Conservation (phyloP, 2,888 invertebrate species). For the Iphiclides podalirius region DNA sequence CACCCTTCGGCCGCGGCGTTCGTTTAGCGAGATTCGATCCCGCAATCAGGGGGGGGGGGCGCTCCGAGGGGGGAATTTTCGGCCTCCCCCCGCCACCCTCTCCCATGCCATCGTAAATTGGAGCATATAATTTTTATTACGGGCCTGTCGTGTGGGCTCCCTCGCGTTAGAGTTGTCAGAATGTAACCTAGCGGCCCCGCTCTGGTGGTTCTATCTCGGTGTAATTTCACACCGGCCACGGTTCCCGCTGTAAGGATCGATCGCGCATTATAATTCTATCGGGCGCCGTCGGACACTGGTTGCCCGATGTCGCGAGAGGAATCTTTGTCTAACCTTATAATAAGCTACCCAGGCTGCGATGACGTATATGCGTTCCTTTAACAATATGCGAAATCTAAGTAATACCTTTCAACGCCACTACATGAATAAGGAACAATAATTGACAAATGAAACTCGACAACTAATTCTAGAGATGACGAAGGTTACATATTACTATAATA, state of each 20-base stretch:
- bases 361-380: too few relatives aligned
- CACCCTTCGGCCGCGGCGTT: slow-evolving; percentile 45
- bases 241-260: background rate
- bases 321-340: background rate
- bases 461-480: too few relatives aligned
- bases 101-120: slow-evolving; percentile 71
- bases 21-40: slow-evolving; percentile 77
- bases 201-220: slow-evolving; percentile 3
- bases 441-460: too few relatives aligned
- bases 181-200: slow-evolving; percentile 20
- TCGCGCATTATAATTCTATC: background rate
- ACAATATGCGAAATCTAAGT: too few relatives aligned
- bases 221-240: background rate
- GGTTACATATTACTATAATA: too few relatives aligned
- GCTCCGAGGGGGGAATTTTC: slow-evolving; percentile 67
- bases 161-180: slow-evolving; percentile 44
- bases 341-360: too few relatives aligned
- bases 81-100: slow-evolving; percentile 47
- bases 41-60: slow-evolving; percentile 70
- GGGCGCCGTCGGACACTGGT: background rate
- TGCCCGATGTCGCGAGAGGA: background rate
- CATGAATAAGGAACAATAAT: too few relatives aligned
- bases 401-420: too few relatives aligned
- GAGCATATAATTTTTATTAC: slow-evolving; percentile 81
- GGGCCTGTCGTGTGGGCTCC: slow-evolving; percentile 67